Evolutionary conservation across 2,113 vertebrate genomes (phyloP).

Genomic region (Mohoua ochrocephala): DNA sequence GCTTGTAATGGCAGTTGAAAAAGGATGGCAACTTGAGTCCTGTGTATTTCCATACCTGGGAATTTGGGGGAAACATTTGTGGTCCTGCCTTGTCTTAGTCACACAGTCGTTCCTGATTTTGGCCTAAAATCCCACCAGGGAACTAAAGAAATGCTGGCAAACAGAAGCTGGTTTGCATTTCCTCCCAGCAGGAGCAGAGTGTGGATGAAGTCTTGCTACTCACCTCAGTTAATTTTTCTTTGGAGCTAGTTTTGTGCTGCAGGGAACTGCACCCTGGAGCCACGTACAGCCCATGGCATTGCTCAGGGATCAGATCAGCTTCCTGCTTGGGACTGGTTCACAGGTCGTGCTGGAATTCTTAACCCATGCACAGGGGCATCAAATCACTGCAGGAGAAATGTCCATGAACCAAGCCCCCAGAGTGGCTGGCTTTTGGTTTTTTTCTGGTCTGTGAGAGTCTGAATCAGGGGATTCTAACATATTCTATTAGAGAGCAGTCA

Average conservation of each 20-base stretch:
- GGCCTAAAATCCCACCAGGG: not conserved
- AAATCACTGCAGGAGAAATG: not conserved
- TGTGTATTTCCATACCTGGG: not conserved
- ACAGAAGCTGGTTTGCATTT: not conserved
- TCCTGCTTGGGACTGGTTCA: not conserved
- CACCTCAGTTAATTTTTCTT: not conserved
- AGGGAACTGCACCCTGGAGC: not conserved
- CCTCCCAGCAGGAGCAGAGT: not conserved
- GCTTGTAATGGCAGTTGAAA: not conserved
- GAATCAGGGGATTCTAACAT: not conserved
- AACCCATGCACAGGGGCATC: not conserved
- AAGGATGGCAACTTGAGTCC: no score
- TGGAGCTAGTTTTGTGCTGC: not conserved
- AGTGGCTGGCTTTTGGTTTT: rapidly evolving
- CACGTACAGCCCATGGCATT: not conserved
- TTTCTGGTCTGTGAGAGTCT: not conserved
- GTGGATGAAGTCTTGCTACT: not conserved
- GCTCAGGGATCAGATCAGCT: not conserved
- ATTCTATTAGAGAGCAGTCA: not conserved
- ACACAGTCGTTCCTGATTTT: not conserved
- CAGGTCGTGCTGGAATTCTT: not conserved
- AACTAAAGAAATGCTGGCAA: not conserved
- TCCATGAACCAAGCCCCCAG: not conserved
- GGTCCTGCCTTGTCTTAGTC: not conserved
- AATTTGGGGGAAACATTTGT: not conserved